Conservation (phyloP, 2,888 invertebrate genomes). For the Didymodactylos carnosus region DNA sequence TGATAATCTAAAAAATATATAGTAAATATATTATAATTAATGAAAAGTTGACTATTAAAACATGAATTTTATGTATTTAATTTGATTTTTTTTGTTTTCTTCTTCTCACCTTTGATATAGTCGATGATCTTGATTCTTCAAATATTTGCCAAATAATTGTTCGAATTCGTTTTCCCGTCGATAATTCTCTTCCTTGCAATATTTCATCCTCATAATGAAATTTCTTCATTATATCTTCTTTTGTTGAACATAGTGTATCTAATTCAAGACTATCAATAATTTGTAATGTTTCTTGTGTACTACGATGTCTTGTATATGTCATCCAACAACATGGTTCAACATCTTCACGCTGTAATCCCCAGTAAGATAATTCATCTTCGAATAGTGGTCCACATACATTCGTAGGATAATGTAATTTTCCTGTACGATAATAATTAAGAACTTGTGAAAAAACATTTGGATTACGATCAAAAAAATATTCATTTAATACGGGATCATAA, state of each 20-base stretch:
- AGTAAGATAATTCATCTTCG: slow-evolving; percentile 87
- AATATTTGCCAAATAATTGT: slow-evolving; percentile 14
- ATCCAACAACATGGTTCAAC: slow-evolving; percentile 15
- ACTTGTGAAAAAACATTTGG: slow-evolving; percentile 71
- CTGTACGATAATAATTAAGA: slow-evolving; percentile 79
- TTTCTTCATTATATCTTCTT: slow-evolving; percentile 7
- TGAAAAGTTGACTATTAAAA: background rate
- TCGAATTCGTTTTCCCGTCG: background rate
- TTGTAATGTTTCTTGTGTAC: slow-evolving; percentile 12
- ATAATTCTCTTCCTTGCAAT: background rate
- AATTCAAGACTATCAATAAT: slow-evolving; percentile 7
- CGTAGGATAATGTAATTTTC: slow-evolving; percentile 84
- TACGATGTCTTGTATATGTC: slow-evolving; percentile 14
- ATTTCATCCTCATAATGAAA: slow-evolving; percentile 9
- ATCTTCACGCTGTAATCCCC: slow-evolving; percentile 91
- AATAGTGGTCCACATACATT: slow-evolving; percentile 89
- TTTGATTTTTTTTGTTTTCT: no score
- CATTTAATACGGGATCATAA: slow-evolving; percentile 87
- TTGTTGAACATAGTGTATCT: background rate
- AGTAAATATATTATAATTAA: background rate
- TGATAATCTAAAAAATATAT: background rate
- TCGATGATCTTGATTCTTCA: slow-evolving; percentile 12
- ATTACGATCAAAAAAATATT: slow-evolving; percentile 89
- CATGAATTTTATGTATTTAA: no score
- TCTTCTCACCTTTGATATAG: slow-evolving; percentile 2